phyloP scores from a whole-genome alignment of 2,113 vertebrate genomes.

The Ciconia maguari region DNA sequence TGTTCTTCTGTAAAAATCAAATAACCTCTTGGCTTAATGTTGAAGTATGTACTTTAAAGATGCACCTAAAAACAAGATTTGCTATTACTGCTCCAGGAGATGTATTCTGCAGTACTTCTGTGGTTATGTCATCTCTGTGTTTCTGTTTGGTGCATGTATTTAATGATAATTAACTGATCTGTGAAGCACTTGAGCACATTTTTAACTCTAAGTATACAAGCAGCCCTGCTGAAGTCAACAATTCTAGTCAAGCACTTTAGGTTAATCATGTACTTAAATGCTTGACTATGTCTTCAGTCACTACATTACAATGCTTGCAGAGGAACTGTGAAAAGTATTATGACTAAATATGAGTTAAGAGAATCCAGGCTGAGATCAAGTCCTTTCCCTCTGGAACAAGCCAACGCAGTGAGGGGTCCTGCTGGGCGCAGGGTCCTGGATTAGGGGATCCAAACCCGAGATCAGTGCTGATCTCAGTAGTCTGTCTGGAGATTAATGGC shows the following conservation, averaged over 20 bases:
- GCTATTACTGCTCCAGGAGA: neutral
- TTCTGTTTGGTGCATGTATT: neutral
- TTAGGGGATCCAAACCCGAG: neutral
- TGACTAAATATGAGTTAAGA: neutral
- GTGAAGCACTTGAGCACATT: neutral
- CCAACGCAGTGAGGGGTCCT: neutral
- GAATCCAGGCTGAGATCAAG: neutral
- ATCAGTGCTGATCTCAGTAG: neutral
- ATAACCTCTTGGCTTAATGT: neutral
- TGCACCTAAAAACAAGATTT: neutral
- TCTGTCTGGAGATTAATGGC: neutral
- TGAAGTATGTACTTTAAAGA: neutral
- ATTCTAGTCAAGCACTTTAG: neutral
- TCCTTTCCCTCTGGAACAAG: neutral
- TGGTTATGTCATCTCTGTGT: neutral
- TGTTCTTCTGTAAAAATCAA: neutral
- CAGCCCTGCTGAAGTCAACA: neutral
- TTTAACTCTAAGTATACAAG: neutral
- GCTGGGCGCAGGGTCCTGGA: neutral
- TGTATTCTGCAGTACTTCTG: neutral
- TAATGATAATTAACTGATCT: constrained; percentile 9
- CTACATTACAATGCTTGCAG: neutral
- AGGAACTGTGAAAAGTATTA: neutral
- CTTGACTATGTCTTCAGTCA: neutral
- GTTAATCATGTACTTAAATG: constrained; percentile 10